phyloP scores from a whole-genome alignment of 2,797 vertebrate species.

The Amniataba percoides region DNA sequence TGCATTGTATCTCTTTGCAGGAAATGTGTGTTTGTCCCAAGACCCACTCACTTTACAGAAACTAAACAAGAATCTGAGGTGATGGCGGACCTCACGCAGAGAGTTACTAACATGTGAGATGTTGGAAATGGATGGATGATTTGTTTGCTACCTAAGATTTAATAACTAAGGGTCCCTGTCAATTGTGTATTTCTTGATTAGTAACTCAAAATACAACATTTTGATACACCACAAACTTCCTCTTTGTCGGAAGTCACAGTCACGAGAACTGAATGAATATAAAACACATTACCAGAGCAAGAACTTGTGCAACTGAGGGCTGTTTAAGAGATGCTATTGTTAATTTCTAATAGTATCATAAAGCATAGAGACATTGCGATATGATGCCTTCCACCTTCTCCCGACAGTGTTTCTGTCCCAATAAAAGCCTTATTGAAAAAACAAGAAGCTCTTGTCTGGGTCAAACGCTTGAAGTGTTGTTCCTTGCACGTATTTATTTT shows the following conservation, averaged over 20 bases:
- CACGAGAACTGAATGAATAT: neutral
- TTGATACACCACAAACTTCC: neutral
- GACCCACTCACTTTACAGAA: slow-evolving; percentile 13
- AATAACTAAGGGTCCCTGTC: neutral
- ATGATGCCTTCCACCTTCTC: neutral
- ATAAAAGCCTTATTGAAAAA: neutral
- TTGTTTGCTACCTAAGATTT: slow-evolving; percentile 10
- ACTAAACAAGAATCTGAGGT: slow-evolving; percentile 20
- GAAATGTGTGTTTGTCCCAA: slow-evolving; percentile 28
- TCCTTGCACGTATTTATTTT: slow-evolving; percentile 43
- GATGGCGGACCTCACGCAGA: slow-evolving; percentile 3
- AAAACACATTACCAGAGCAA: neutral
- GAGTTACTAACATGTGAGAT: neutral
- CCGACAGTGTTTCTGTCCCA: neutral
- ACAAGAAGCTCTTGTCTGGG: slow-evolving; percentile 27
- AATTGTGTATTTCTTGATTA: neutral
- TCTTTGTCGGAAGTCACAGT: neutral
- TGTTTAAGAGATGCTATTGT: neutral
- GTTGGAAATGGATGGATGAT: neutral
- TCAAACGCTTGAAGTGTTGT: slow-evolving; percentile 33
- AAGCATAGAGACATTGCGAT: neutral
- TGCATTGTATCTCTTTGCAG: slow-evolving; percentile 9
- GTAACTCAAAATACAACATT: neutral
- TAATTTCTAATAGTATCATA: slow-evolving; percentile 7
- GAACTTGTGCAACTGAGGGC: neutral